Percentiles rank a stretch among this genome's conserved stretches.
These are phyloP conservation scores for Columba guinea DNA, from an alignment of 2,797 vertebrate species.

Conservation along the genomic window DNA sequence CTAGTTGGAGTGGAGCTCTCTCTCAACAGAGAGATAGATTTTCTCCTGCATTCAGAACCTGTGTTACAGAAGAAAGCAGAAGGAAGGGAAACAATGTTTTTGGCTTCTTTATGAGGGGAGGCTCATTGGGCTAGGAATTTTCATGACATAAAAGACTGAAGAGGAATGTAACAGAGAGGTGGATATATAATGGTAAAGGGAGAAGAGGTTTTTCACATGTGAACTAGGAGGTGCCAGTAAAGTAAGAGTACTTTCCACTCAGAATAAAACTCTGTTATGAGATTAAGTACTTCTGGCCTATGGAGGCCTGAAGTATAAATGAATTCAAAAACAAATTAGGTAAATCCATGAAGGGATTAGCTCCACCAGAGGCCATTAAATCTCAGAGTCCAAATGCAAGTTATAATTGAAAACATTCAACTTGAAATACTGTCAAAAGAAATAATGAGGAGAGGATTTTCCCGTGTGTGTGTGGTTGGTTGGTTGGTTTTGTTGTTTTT, in stretches of 20 bases:
- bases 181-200: neutral
- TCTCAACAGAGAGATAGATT: neutral
- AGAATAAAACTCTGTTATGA: neutral
- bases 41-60: neutral
- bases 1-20: neutral
- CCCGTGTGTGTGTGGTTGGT: too few species aligned
- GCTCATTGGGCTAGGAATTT: neutral
- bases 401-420: neutral
- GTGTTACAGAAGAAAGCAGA: neutral
- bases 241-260: neutral
- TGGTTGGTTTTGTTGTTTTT: neutral
- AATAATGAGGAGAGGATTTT: neutral
- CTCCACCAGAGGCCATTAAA: neutral
- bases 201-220: neutral
- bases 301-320: neutral
- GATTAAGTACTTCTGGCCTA: neutral
- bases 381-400: neutral
- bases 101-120: neutral
- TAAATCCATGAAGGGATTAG: neutral
- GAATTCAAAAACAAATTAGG: neutral
- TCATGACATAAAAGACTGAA: neutral
- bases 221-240: neutral
- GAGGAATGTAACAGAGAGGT: neutral
- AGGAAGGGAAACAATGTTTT: neutral
- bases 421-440: neutral